Evolutionary conservation across 2,888 invertebrate genomes (phyloP).

Genomic region (Metallyticus violacea): DNA sequence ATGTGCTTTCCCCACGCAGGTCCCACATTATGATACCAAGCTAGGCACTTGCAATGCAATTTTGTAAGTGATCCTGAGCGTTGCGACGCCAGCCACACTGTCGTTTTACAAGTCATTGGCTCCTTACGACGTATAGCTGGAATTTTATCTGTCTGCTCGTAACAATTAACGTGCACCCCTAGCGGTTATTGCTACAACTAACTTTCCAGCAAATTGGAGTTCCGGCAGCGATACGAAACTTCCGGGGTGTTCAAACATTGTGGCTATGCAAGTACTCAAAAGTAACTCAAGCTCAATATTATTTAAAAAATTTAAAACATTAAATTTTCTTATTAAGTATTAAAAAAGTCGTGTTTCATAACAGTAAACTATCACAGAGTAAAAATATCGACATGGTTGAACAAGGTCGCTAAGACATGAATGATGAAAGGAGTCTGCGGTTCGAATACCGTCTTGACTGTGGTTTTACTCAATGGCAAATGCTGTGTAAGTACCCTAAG

Average conservation of each 20-base stretch:
- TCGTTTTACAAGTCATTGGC: slow-evolving; percentile 1
- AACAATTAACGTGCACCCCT: background rate
- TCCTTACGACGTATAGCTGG: background rate
- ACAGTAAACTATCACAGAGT: too few species aligned
- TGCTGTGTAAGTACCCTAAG: too few species aligned
- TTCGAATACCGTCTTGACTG: too few species aligned
- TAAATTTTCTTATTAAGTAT: too few species aligned
- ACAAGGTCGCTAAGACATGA: too few species aligned
- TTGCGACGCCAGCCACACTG: background rate
- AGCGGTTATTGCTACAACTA: background rate
- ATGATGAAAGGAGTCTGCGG: too few species aligned
- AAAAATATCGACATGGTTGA: too few species aligned
- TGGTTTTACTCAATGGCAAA: too few species aligned
- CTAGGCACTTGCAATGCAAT: background rate
- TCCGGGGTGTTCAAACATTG: background rate
- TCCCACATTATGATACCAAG: too few species aligned
- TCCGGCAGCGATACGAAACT: background rate
- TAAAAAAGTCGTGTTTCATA: too few species aligned
- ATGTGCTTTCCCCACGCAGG: background rate
- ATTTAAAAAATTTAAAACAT: too few species aligned
- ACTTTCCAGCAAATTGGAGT: background rate
- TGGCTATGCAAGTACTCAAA: background rate
- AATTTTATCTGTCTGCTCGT: background rate
- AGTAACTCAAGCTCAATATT: too few species aligned
- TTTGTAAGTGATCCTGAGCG: background rate